These are phyloP conservation scores for Pyralis farinalis DNA, from an alignment of 2,888 invertebrate species.

Conservation along the genomic window DNA sequence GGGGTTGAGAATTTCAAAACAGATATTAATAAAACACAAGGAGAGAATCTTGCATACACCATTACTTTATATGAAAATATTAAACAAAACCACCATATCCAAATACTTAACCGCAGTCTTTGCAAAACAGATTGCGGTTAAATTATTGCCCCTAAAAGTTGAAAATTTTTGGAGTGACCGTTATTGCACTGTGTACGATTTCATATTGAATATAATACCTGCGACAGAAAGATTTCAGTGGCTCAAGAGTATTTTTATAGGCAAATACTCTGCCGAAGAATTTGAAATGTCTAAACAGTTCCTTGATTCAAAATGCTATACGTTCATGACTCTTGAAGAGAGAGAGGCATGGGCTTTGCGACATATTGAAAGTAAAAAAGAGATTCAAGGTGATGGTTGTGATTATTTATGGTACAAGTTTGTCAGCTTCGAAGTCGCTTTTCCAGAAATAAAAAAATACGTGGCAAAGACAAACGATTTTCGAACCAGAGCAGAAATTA, in stretches of 20 bases:
- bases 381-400: constrained; percentile 32
- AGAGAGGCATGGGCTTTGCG: constrained; percentile 46
- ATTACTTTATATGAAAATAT: constrained; percentile 30
- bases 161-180: constrained; percentile 35
- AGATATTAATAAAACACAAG: constrained; percentile 41
- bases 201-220: constrained; percentile 39
- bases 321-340: constrained; percentile 38
- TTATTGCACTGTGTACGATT: constrained; percentile 30
- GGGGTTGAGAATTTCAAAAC: constrained; percentile 33
- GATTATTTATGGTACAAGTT: constrained; percentile 48
- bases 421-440: constrained; percentile 41
- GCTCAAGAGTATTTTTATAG: constrained; percentile 35
- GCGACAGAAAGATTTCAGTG: constrained; percentile 31
- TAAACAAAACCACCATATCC: constrained; percentile 29
- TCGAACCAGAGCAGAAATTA: constrained; percentile 30
- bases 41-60: constrained; percentile 36
- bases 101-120: constrained; percentile 35
- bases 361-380: constrained; percentile 35
- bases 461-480: constrained; percentile 30
- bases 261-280: constrained; percentile 33
- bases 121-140: constrained; percentile 32
- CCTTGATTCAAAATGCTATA: constrained; percentile 28
- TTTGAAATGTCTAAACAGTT: constrained; percentile 43
- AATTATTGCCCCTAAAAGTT: constrained; percentile 30
- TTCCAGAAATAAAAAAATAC: constrained; percentile 36